Base-by-base conservation (phyloP, 1,140 invertebrate genomes). In the Conus betulinus region DNA sequence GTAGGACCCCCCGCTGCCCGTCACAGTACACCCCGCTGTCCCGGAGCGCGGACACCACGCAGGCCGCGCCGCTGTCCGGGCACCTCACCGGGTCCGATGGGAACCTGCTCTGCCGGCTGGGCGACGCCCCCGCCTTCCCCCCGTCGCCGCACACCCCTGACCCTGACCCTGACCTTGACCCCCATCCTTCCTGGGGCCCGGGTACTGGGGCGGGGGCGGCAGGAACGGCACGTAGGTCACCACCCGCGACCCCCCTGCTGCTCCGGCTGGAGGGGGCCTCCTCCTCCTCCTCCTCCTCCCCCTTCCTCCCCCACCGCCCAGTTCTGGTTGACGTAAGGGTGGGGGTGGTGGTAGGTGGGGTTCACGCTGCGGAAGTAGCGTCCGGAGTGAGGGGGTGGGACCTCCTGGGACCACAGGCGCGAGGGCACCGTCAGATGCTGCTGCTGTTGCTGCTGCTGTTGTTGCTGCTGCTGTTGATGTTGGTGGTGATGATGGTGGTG, bases 151-250 rank as follows among this genome's bases (percentile, higher is more conserved):
- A 60, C 57, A 1, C 39, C 4, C 60, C 60, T 63, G 57, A 7
- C 57, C 17, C 17, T 20, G 11, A 20, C 60, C 60, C 60, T 63
- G 11, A 11, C 60, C 60, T 4, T 63, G 60, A 39, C 60, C 60
- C 17, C 60, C 60, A 1, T 63, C 60, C 60, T 4, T 11, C 60
- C 60, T 13, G 17, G 96, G 96, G 79, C 93, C 92, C 51, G 93
- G 93, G 87, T 94, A 94, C 87, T 94, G 91, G 3, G 94, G 93
- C 5, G 94, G 94, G 23, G 93, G 93, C 0, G 93, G 92, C 76
- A 94, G 89, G 27, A 90, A 91, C 39, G 88, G 87, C 23, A 92
- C 88, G 88, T 92, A 92, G 51, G 91, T 87, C 15, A 91, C 53
- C 63, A 88, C 27, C 52, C 85, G 85, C 10, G 60, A 63, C 1